Base-by-base conservation (phyloP, 2,888 invertebrate species). In the Oscheius sp. region DNA sequence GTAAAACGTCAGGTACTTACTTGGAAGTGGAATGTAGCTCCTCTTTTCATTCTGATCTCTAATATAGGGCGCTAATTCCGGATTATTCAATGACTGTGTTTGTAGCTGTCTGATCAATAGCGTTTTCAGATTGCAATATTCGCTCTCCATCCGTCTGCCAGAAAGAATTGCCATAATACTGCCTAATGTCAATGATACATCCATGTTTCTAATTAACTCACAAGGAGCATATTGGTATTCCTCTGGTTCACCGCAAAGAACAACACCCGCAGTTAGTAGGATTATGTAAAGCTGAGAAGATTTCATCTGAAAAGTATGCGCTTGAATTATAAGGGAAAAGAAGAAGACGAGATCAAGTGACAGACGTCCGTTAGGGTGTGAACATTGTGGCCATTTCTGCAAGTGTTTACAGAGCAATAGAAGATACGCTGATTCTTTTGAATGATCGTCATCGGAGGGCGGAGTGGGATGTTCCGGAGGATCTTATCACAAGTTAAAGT, bases 151-250 rank as follows among this genome's bases (percentile, higher is more conserved):
- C 13, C 74, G 69, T 66, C 58, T 59, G 18, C 76, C 75, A 6
- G 72, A 53, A 16, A 79, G 63, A 52, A 79, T 79, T 21, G 78
- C 71, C 13, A 76, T 59, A 58, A 79, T 76, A 23, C 75, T 73
- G 35, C 78, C 78, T 79, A 66, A 35, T 6, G 9, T 9, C 5
- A 35, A 35, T 35, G 35, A 6, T 3, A 6, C 35, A 35, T 35
- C 35, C 16, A 55, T 55, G 2, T 13, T 49, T 49, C 55, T 55
- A 55, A 16, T n/a, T 25, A 13, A 25, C 21, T 55, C 6, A 25
- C 25, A 23, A 55, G 55, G 55, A 13, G 25, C 55, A 25, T 6
- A 3, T 35, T 35, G 35, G 25, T 55, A 55, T 55, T 25, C 55
- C 16, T 25, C 55, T 23, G 55, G 55, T 25, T 55, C 55, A 23